Base-by-base conservation (phyloP, 1,140 invertebrate genomes). In the Babylonia areolata region DNA sequence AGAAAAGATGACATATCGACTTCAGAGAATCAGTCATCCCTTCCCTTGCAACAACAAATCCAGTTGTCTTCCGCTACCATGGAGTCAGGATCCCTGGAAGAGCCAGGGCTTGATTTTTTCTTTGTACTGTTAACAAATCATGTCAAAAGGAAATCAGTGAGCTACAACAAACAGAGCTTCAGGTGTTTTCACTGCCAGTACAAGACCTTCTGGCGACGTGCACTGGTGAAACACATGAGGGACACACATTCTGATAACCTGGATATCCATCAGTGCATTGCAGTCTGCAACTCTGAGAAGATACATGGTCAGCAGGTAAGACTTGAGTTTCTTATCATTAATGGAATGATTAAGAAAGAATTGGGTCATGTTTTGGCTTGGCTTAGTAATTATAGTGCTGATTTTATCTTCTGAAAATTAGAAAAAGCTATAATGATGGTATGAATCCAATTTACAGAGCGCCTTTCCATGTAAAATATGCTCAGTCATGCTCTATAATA, bases 181-280 rank as follows among this genome's bases (percentile, higher is more conserved):
- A 85, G 40, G 39, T 93, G 93, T 81, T 75, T 93, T 9, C 92
- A 92, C 81, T 93, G 93, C 86, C 85, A 86, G 31, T 91, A 86
- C 85, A 86, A 87, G 33, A 90, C 88, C 31, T 83, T 86, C 20
- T 93, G 89, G 89, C 91, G 90, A 82, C 88, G 78, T 31, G 86
- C 87, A 17, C 81, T 93, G 31, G 89, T 90, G 37, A 88, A 87
- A 12, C 93, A 93, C 81, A 92, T 92, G 91, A 51, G 85, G 87
- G 85, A 89, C 17, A 81, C 84, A 39, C 92, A 93, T 84, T 42
- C 81, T 54, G 90, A 92, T 20, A 86, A 88, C 20, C 75, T 93
- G 64, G 81, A 83, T 5, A 84, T 90, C 23, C 89, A 90, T 85
- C 46, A 85, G 39, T 77, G 81, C 46, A 87, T 89, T 3, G 82